Evolutionary conservation across 2,888 invertebrate species (phyloP).

Genomic region (Tillus elongatus): DNA sequence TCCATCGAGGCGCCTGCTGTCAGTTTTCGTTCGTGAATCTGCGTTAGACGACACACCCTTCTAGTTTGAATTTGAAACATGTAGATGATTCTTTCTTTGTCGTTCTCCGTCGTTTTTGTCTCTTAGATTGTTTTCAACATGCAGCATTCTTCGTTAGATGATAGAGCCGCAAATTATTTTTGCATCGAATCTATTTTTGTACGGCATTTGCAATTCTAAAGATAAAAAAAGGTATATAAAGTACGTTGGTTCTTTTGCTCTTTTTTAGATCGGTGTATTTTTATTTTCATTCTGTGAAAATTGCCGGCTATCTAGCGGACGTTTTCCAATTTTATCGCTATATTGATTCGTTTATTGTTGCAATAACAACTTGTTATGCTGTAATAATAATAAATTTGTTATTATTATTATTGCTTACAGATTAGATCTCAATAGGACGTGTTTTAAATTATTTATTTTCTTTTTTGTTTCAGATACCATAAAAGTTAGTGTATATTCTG

Average conservation of each 20-base stretch:
- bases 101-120: neutral
- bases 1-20: neutral
- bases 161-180: too few species aligned
- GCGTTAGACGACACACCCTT: constrained; percentile 3
- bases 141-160: too few species aligned
- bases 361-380: too few species aligned
- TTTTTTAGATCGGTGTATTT: too few species aligned
- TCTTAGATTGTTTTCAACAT: neutral
- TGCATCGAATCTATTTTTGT: constrained; percentile 2
- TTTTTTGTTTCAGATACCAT: constrained; percentile 1
- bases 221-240: too few species aligned
- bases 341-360: neutral
- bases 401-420: neutral
- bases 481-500: neutral
- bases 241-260: too few species aligned
- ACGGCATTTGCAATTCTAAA: neutral
- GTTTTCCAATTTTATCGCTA: too few species aligned
- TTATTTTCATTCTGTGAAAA: too few species aligned
- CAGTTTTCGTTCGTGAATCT: neutral
- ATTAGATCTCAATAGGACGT: neutral
- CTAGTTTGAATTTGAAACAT: neutral
- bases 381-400: too few species aligned
- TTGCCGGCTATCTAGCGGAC: too few species aligned
- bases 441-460: too few species aligned
- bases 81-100: neutral